Evolutionary conservation across 2,888 invertebrate genomes (phyloP), one percentile per base, ranked within the genome.

Genomic region (Chrysolina haemoptera): DNA sequence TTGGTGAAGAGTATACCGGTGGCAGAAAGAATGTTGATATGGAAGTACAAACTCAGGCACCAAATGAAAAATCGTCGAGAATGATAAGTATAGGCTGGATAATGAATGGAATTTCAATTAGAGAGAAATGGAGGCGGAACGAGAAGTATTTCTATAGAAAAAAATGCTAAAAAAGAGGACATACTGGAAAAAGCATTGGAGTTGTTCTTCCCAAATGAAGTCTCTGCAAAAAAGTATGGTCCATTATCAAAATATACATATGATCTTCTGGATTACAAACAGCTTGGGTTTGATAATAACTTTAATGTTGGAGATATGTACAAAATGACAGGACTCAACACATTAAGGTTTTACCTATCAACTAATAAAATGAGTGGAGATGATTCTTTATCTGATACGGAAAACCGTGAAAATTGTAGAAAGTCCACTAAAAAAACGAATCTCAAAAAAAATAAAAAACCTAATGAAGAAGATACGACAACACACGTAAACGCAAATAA

Each of bases 261-360:
- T 27, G 67, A 67, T 18, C 62, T 73, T 14, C 40, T 74, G 43
- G 74, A 74, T 67, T 74, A 59, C 35, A 70, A 74, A 66, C 64
- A 70, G 16, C 55, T 64, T 59, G 63, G 43, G 43, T 73, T 76
- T 18, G 69, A 69, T 62, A 53, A 73, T 9, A 73, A 66, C 35
- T 71, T 71, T 11, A 74, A 71, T 48, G 65, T 71, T 14, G 74
- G 70, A 35, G 71, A 76, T 16, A 66, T 74, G 62, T 76, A 71
- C 46, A 53, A 63, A 71, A 63, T 74, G 48, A 76, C 76, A 43
- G 71, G 70, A 12, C 65, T 74, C 50, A 67, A 48, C n/a, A 64
- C 65, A 62, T 46, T 76, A 59, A 73, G 76, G 50, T 74, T 76
- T 74, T 76, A 76, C 62, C 16, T 74, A 35, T 70, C 73, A 67